phyloP scores from a whole-genome alignment of 2,797 vertebrate genomes.

The Cuniculus paca region DNA sequence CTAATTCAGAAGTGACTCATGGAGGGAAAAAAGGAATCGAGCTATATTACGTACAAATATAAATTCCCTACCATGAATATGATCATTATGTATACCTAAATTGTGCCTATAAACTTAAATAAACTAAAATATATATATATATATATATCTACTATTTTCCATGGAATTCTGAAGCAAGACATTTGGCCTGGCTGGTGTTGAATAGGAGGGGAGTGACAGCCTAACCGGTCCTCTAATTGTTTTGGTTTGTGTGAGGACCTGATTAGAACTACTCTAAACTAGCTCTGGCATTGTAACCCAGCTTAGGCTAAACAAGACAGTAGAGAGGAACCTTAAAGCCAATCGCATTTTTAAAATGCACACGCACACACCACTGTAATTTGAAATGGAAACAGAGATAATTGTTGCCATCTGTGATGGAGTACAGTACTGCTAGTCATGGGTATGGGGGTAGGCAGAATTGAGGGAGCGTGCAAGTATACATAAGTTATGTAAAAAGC shows the following conservation, averaged over 20 bases:
- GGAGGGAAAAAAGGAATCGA: background rate
- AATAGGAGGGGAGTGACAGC: slow-evolving; percentile 37
- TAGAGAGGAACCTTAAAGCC: slow-evolving; percentile 66
- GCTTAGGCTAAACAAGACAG: slow-evolving; percentile 76
- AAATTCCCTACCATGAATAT: background rate
- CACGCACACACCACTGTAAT: slow-evolving; percentile 47
- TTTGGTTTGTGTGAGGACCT: slow-evolving; percentile 72
- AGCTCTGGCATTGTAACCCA: slow-evolving; percentile 65
- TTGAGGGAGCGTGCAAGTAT: background rate
- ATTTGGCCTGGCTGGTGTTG: slow-evolving; percentile 62
- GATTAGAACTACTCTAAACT: slow-evolving; percentile 71
- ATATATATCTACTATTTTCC: slow-evolving; percentile 83
- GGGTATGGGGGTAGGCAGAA: background rate
- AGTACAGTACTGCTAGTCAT: background rate
- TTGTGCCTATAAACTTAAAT: background rate
- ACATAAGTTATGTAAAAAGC: background rate
- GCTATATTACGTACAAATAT: background rate
- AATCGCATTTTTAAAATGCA: slow-evolving; percentile 69
- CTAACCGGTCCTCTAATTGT: slow-evolving; percentile 65
- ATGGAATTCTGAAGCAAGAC: slow-evolving; percentile 56
- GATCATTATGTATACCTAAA: background rate
- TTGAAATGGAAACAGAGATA: slow-evolving; percentile 77
- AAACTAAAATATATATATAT: too few relatives aligned
- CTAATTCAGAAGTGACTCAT: slow-evolving; percentile 74
- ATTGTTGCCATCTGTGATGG: slow-evolving; percentile 69